phyloP scores from a whole-genome alignment of 2,113 vertebrate species.

The Triplophysa siluroides region DNA sequence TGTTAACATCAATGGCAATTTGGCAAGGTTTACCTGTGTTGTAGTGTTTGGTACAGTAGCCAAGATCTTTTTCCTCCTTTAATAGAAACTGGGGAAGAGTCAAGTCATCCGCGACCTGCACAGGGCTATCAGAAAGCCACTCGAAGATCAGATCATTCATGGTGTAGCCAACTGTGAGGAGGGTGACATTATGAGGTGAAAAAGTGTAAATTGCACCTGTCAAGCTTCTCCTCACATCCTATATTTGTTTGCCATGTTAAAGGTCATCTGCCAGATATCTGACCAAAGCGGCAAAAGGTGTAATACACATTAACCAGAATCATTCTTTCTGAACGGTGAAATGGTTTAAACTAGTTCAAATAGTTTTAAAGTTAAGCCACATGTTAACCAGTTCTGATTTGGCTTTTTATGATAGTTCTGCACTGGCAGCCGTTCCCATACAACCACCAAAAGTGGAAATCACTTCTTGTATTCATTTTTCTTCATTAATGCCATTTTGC shows the following conservation, averaged over 20 bases:
- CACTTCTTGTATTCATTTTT: background rate
- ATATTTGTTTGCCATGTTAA: slow-evolving; percentile 58
- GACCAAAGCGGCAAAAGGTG: slow-evolving; percentile 54
- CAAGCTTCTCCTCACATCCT: slow-evolving; percentile 46
- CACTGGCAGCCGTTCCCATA: background rate
- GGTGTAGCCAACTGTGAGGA: slow-evolving; percentile 86
- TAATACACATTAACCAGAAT: slow-evolving; percentile 18
- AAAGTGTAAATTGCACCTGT: slow-evolving; percentile 40
- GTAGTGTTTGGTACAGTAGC: slow-evolving; percentile 92
- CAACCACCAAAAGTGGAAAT: background rate
- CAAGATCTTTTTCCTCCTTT: slow-evolving; percentile 88
- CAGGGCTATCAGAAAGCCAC: slow-evolving; percentile 86
- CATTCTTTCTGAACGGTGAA: slow-evolving; percentile 35
- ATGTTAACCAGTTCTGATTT: no score
- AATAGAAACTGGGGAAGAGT: slow-evolving; percentile 92
- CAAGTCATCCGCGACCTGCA: slow-evolving; percentile 91
- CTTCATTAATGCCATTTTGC: background rate
- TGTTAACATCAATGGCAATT: background rate
- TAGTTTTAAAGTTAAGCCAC: no score
- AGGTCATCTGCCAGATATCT: slow-evolving; percentile 59
- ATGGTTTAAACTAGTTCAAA: background rate
- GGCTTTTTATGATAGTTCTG: background rate
- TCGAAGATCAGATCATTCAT: slow-evolving; percentile 94
- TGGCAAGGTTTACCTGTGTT: slow-evolving; percentile 83
- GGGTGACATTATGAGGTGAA: slow-evolving; percentile 39